Evolutionary conservation across 1,140 invertebrate genomes (phyloP).

Genomic region (Hydropsyche tenuis): DNA sequence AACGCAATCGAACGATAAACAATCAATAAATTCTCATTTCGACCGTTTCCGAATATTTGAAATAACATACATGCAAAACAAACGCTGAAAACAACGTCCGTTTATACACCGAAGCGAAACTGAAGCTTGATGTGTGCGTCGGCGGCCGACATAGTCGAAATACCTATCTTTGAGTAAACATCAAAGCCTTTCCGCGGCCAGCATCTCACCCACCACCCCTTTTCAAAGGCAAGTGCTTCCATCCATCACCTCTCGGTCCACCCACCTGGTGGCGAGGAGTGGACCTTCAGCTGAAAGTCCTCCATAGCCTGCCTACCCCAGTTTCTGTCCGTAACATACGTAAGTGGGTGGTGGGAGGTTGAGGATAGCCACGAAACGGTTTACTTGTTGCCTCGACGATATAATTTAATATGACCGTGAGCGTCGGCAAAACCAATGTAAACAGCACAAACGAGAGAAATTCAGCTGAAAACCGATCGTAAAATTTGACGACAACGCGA

Average conservation of each 20-base stretch:
- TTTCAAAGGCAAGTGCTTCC: slow-evolving; percentile 2
- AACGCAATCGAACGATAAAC: too few relatives aligned
- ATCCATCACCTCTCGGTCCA: not conserved
- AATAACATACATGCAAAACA: too few relatives aligned
- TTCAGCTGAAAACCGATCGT: slow-evolving; percentile 14
- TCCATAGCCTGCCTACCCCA: too few relatives aligned
- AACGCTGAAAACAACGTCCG: not conserved
- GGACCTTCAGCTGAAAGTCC: not conserved
- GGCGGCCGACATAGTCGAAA: not conserved
- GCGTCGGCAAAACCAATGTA: slow-evolving; percentile 23
- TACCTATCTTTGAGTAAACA: slow-evolving; percentile 21
- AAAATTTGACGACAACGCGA: slow-evolving; percentile 24
- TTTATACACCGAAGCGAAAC: not conserved
- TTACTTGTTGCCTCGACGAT: slow-evolving; percentile 32
- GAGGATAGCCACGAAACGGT: slow-evolving; percentile 4
- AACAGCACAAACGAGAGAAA: slow-evolving; percentile 22
- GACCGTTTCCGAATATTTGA: too few relatives aligned
- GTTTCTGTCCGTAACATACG: too few relatives aligned
- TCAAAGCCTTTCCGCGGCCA: slow-evolving; percentile 6
- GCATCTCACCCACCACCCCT: not conserved
- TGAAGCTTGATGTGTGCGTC: not conserved
- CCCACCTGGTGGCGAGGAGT: too few relatives aligned
- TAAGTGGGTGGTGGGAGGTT: too few relatives aligned
- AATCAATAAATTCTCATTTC: too few relatives aligned
- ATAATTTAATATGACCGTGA: slow-evolving; percentile 34